Base-by-base conservation (phyloP, 2,888 invertebrate genomes). In the Nezara viridula region DNA sequence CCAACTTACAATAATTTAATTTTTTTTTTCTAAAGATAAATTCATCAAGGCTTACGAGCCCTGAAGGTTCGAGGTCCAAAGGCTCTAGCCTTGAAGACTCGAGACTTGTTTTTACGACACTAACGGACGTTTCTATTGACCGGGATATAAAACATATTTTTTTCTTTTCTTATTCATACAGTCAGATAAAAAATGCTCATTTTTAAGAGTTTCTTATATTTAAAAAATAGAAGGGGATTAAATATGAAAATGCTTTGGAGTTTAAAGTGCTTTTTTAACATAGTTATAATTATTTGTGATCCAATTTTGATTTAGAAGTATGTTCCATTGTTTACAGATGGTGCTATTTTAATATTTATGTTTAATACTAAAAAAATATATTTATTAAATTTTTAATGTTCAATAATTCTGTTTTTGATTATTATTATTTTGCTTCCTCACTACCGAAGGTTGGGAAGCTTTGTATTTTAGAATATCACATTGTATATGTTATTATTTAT, bases 401-500 rank as follows among this genome's bases (percentile, higher is more conserved):
- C 37, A 37, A 73, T 73, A 73, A 21, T 37, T 73, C 16, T 37
- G 7, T 55, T 2, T 55, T 55, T 24, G 4, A n/a, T n/a, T 24
- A 24, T 55, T 55, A n/a, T n/a, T n/a, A n/a, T n/a, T n/a, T n/a
- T n/a, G n/a, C n/a, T n/a, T n/a, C n/a, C n/a, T n/a, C n/a, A n/a
- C n/a, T n/a, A n/a, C n/a, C n/a, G n/a, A n/a, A n/a, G n/a, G n/a
- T n/a, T n/a, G n/a, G n/a, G n/a, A n/a, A n/a, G n/a, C n/a, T 60
- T 60, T 32, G 27, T 60, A 60, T 19, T 73, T 73, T 37, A 73
- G 16, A 7, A 37, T 37, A 73, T 73, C 6, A 73, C 60, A 60
- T 60, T 73, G 37, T 73, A 73, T 37, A 73, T 73, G 37, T 37
- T 37, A 73, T 73, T 37, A 73, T 73, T 73, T 73, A 73, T 73